Percentiles rank a stretch among this genome's conserved stretches.
These are phyloP conservation scores for Xiphydria camelus DNA, from an alignment of 2,888 invertebrate genomes.

Conservation along the genomic window DNA sequence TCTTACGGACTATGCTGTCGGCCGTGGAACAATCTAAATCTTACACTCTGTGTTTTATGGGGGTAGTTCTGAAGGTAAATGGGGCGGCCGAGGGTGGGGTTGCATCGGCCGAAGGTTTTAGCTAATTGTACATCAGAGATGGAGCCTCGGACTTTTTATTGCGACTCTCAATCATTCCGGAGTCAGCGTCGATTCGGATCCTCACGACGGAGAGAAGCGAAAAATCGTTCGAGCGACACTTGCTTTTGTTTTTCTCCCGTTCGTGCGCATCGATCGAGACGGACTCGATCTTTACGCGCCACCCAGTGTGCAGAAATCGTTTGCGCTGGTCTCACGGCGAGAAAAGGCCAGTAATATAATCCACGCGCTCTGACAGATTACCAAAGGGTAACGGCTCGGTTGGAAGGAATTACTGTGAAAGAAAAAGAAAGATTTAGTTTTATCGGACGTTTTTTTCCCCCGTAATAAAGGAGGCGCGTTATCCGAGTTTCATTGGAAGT, in stretches of 20 bases:
- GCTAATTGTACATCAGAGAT: slow-evolving; percentile 26
- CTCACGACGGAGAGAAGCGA: too few relatives aligned
- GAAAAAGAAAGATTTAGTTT: slow-evolving; percentile 1
- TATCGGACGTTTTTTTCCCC: slow-evolving; percentile 1
- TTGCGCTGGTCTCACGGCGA: too few relatives aligned
- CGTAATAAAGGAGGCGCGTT: not conserved
- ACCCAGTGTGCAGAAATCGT: too few relatives aligned
- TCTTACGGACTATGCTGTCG: slow-evolving; percentile 28
- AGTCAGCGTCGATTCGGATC: too few relatives aligned
- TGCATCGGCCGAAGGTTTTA: slow-evolving; percentile 24
- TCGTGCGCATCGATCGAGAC: too few relatives aligned
- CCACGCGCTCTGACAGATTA: too few relatives aligned
- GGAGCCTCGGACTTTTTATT: not conserved
- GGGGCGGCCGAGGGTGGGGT: slow-evolving; percentile 11
- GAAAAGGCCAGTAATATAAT: too few relatives aligned
- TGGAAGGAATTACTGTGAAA: not conserved
- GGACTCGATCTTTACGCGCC: too few relatives aligned
- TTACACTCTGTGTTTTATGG: slow-evolving; percentile 32
- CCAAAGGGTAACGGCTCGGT: too few relatives aligned
- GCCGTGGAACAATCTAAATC: slow-evolving; percentile 35
- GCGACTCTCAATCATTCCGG: too few relatives aligned
- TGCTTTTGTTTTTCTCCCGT: too few relatives aligned
- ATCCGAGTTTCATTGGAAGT: not conserved
- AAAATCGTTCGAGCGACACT: too few relatives aligned
- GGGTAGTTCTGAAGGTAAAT: slow-evolving; percentile 28